A percentile compares a stretch with the other conserved stretches of the same genome.
phyloP scores from a whole-genome alignment of 2,797 vertebrate species.

The Liasis olivaceus region DNA sequence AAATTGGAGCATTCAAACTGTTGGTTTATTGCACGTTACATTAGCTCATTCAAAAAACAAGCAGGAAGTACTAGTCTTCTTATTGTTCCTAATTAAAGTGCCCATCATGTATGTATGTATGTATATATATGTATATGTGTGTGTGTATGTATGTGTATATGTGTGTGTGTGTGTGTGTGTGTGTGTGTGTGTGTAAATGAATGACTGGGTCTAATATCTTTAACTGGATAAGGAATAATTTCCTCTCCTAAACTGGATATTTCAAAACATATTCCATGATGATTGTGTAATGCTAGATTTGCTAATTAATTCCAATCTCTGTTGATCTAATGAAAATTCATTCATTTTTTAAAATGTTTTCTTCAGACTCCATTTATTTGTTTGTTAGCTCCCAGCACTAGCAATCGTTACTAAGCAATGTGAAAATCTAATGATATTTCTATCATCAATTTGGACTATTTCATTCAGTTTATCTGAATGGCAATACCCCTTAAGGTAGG shows the following conservation, averaged over 20 bases:
- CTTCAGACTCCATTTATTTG: neutral
- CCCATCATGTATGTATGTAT: slow-evolving; percentile 15
- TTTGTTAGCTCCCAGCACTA: neutral
- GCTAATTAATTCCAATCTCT: slow-evolving; percentile 12
- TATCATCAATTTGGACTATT: neutral
- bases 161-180: neutral
- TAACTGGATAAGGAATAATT: slow-evolving; percentile 41
- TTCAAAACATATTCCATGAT: slow-evolving; percentile 24
- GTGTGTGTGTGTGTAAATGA: neutral
- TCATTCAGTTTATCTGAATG: neutral
- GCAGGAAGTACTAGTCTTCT: slow-evolving; percentile 55
- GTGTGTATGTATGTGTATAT: neutral
- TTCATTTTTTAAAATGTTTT: slow-evolving; percentile 18
- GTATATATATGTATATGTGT: too few relatives aligned
- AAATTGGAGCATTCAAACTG: slow-evolving; percentile 46
- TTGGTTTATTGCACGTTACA: slow-evolving; percentile 62
- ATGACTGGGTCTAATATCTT: slow-evolving; percentile 29
- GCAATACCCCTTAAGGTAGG: neutral
- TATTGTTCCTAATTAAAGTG: slow-evolving; percentile 66
- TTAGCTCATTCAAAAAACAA: slow-evolving; percentile 65
- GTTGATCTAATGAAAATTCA: slow-evolving; percentile 15
- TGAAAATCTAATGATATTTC: neutral
- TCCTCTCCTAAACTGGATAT: slow-evolving; percentile 47
- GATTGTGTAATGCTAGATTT: slow-evolving; percentile 17
- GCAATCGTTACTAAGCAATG: neutral